Evolutionary conservation across 2,113 vertebrate genomes (phyloP).

Genomic region (Noturus placidus): DNA sequence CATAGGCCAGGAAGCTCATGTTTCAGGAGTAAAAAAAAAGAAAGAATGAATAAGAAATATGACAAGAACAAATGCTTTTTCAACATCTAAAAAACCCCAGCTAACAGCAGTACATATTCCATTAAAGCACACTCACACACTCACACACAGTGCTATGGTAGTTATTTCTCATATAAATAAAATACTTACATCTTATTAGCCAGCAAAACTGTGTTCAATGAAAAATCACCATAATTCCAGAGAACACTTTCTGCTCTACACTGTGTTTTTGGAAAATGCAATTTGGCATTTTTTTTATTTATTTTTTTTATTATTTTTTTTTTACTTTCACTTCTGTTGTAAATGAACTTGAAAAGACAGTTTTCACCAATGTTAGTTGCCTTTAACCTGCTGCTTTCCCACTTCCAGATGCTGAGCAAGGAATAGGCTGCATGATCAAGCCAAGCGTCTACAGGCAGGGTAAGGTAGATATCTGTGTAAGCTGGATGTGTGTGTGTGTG

Average conservation of each 20-base stretch:
- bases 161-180: not conserved
- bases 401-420: constrained; percentile 46
- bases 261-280: constrained; percentile 53
- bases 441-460: constrained; percentile 7
- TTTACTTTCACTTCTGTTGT: constrained; percentile 54
- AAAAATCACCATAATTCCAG: constrained; percentile 29
- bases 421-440: constrained; percentile 8
- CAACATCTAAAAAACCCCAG: not conserved
- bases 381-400: constrained; percentile 52
- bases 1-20: not conserved
- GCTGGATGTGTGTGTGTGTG: constrained; percentile 2
- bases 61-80: not conserved
- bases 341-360: constrained; percentile 51
- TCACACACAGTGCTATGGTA: not conserved
- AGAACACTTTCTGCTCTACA: constrained; percentile 47
- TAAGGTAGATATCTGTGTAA: not conserved
- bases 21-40: not conserved
- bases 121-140: not conserved
- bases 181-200: constrained; percentile 36
- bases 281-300: constrained; percentile 29
- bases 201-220: not conserved
- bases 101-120: not conserved
- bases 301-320: too few species aligned
- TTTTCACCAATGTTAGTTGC: constrained; percentile 54
- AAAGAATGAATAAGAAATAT: not conserved